Evolutionary conservation across 2,888 invertebrate species (phyloP).

Genomic region (Magallana nippona): DNA sequence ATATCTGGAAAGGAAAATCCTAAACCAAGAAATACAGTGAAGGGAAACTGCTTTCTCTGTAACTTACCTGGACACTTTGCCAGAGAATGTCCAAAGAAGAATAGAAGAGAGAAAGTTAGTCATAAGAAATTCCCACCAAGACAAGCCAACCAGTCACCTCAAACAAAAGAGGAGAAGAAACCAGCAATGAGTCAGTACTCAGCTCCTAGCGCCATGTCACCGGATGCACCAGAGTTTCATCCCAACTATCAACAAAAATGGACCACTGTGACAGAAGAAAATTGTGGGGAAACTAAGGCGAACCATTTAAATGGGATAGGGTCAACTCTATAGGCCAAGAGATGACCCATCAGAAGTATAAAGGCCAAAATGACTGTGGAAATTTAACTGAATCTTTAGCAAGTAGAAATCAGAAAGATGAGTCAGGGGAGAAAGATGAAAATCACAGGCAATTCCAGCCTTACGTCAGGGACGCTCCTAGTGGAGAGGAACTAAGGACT

Average conservation of each 20-base stretch:
- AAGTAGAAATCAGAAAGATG: background rate
- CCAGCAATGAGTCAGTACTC: too few relatives aligned
- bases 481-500: too few relatives aligned
- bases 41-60: background rate
- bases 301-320: background rate
- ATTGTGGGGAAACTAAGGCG: background rate
- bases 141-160: background rate
- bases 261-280: background rate
- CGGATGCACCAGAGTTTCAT: too few relatives aligned
- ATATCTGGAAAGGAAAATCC: background rate
- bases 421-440: background rate
- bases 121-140: background rate
- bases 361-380: too few relatives aligned
- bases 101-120: background rate
- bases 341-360: background rate
- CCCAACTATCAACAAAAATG: too few relatives aligned
- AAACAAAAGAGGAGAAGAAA: background rate
- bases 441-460: background rate
- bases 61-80: background rate
- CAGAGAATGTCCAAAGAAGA: constrained; percentile 7
- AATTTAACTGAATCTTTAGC: background rate
- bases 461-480: too few relatives aligned
- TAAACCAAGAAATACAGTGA: background rate
- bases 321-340: constrained; percentile 10
- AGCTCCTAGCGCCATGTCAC: too few relatives aligned